Conservation (phyloP, 2,113 vertebrate species). For the Dicerorhinus sumatrensis region DNA sequence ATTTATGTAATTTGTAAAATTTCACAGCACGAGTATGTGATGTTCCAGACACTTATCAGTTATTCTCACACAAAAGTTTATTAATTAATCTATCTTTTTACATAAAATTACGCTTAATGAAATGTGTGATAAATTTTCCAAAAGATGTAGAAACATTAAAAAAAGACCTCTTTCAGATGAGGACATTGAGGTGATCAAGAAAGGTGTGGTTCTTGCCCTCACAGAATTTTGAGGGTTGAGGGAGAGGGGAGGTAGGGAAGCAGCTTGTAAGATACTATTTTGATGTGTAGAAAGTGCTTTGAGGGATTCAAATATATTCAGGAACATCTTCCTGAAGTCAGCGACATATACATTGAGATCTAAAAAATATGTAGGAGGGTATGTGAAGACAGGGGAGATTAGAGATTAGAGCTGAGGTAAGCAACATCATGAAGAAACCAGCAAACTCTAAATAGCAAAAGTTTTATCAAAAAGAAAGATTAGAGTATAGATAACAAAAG, state of each 20-base stretch:
- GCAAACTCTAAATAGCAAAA: neutral
- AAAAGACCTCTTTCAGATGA: neutral
- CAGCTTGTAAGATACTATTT: neutral
- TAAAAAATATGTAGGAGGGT: neutral
- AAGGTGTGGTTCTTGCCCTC: neutral
- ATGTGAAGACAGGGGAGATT: neutral
- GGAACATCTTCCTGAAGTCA: neutral
- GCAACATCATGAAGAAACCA: neutral
- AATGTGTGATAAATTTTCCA: neutral
- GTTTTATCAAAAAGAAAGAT: neutral
- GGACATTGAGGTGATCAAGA: neutral
- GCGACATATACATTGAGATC: neutral
- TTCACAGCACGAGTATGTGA: neutral
- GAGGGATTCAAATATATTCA: neutral
- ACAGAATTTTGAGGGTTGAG: neutral
- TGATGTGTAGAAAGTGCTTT: neutral
- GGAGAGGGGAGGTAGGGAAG: neutral
- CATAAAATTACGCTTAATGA: neutral
- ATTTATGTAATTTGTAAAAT: neutral
- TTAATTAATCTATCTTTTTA: neutral
- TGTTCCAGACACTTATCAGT: neutral
- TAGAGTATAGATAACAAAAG: neutral
- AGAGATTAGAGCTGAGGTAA: neutral
- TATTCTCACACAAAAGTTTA: neutral
- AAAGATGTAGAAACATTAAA: neutral